Evolutionary conservation across 2,113 vertebrate genomes (phyloP), one percentile per base, ranked within the genome.

Genomic region (Psephotus haematonotus): DNA sequence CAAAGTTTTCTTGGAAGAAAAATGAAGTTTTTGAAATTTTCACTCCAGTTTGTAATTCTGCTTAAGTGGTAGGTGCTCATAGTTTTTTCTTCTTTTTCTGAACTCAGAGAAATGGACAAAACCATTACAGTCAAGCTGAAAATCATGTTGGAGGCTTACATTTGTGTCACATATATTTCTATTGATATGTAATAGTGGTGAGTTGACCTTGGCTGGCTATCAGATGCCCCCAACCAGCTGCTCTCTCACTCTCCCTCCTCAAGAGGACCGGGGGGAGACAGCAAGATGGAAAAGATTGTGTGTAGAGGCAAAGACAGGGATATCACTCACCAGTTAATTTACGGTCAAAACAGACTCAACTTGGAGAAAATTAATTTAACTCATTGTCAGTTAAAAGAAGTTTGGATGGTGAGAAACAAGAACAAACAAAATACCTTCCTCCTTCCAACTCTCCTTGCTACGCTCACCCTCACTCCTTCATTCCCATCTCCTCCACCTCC

Each of bases 151-250:
- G 3, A 8, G 74, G 20, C 16, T 16, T 43, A 33, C 17, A 13
- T 43, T 50, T 88, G 11, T 47, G 8, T 80, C 29, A 69, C 16
- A 27, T 16, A 2, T 44, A 7, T 3, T 33, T 83, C 82, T 82
- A 35, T 39, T 44, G 24, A 60, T 37, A n/a, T 19, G 15, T 86
- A 74, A 16, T 29, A 11, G 5, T 31, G 2, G 3, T 53, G 8
- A 28, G 5, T 59, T 82, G 27, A 59, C 52, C 31, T 67, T 70
- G 33, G 4, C 9, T 80, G 39, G 8, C 15, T 72, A 63, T 9
- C 9, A 46, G n/a, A 31, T 8, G 3, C 0, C 5, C 3, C 5
- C 4, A n/a, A 1, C 1, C 27, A 89, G 25, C 2, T 8, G 1
- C 9, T 55, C 7, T 50, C n/a, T 68, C 28, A 24, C 7, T 71